Evolutionary conservation across 1,140 invertebrate genomes (phyloP).

Genomic region (Polyergus mexicanus): DNA sequence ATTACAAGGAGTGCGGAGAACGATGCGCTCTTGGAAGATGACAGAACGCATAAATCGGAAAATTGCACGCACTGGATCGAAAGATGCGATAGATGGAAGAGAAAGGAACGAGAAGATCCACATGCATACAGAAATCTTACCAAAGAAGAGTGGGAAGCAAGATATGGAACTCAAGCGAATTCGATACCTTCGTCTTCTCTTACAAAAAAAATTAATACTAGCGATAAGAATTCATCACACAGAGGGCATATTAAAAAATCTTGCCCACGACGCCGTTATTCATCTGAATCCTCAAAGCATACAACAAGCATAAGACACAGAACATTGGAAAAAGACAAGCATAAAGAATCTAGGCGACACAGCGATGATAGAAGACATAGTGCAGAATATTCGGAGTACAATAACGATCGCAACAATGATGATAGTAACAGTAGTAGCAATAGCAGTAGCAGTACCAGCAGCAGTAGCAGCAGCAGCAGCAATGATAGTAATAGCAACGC

Average conservation of each 20-base stretch:
- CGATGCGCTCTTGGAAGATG: conserved; percentile 40
- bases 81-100: conserved; percentile 72
- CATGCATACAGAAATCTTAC: conserved; percentile 83
- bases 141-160: conserved; percentile 85
- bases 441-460: conserved; percentile 34
- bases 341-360: conserved; percentile 29
- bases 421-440: neutral
- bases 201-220: neutral
- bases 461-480: conserved; percentile 60
- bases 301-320: neutral
- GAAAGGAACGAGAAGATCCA: conserved; percentile 77
- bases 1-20: conserved; percentile 72
- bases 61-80: conserved; percentile 19
- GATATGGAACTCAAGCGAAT: conserved; percentile 71
- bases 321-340: conserved; percentile 2
- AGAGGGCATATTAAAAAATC: neutral
- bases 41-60: neutral
- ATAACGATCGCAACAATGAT: neutral
- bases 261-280: conserved; percentile 19
- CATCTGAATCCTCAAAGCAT: conserved; percentile 19
- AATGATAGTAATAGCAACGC: conserved; percentile 56
- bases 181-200: neutral
- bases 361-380: conserved; percentile 41
- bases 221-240: neutral
- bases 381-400: neutral